These are phyloP conservation scores for Belonocnema kinseyi DNA, from an alignment of 1,140 invertebrate genomes.

Conservation along the genomic window DNA sequence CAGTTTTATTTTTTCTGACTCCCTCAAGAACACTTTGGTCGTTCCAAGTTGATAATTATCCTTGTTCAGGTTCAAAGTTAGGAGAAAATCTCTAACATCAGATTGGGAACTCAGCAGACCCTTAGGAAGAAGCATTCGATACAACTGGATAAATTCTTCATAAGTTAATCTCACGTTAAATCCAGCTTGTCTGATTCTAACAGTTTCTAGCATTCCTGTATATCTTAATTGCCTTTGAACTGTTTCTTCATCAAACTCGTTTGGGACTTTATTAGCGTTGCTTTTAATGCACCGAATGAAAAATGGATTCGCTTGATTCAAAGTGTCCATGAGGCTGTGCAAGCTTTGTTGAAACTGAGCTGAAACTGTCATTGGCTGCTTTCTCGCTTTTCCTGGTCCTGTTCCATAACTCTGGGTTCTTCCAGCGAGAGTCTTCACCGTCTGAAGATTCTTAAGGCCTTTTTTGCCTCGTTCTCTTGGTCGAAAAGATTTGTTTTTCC, in stretches of 20 bases:
- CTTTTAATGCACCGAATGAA: conserved; percentile 98
- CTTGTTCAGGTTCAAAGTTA: conserved; percentile 86
- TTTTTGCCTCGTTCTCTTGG: conserved; percentile 87
- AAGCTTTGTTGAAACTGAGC: conserved; percentile 96
- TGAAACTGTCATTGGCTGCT: conserved; percentile 93
- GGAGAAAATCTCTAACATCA: conserved; percentile 88
- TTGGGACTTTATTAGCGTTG: conserved; percentile 93
- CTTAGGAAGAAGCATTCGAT: conserved; percentile 92
- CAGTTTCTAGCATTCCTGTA: conserved; percentile 98
- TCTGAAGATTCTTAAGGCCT: conserved; percentile 91
- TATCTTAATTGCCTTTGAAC: conserved; percentile 91
- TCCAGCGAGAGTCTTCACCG: conserved; percentile 90
- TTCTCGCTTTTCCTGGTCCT: conserved; percentile 82
- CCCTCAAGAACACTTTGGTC: conserved; percentile 94
- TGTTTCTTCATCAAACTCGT: conserved; percentile 94
- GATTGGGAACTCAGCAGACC: conserved; percentile 87
- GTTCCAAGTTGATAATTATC: conserved; percentile 94
- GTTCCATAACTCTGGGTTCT: conserved; percentile 78
- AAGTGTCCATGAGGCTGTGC: conserved; percentile 92
- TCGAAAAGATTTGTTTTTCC: conserved; percentile 93
- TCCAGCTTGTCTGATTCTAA: conserved; percentile 94
- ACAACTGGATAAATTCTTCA: conserved; percentile 95
- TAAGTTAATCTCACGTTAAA: conserved; percentile 96
- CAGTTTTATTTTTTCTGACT: conserved; percentile 94
- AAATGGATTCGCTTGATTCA: conserved; percentile 97